These are phyloP conservation scores for Elaeidobius kamerunicus DNA, from an alignment of 2,888 invertebrate species.

Conservation along the genomic window DNA sequence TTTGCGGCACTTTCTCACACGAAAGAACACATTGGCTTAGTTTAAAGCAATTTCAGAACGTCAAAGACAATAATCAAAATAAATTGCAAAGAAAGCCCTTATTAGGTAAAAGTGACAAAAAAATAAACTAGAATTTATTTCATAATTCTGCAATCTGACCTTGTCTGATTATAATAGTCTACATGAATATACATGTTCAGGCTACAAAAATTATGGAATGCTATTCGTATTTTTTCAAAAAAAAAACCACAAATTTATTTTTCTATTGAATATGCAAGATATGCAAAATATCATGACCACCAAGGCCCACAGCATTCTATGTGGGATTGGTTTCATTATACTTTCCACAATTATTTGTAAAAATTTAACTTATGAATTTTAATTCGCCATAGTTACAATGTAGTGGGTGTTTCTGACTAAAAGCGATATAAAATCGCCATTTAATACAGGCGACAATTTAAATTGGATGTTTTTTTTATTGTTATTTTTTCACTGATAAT, in stretches of 20 bases:
- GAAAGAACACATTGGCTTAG: slow-evolving; percentile 17
- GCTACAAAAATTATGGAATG: too few relatives aligned
- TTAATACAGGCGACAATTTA: too few relatives aligned
- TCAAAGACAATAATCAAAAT: too few relatives aligned
- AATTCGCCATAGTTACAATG: slow-evolving; percentile 1
- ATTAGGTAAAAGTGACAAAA: too few relatives aligned
- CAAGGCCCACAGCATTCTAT: slow-evolving; percentile 29
- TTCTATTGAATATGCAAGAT: slow-evolving; percentile 15
- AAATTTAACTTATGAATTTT: slow-evolving; percentile 21
- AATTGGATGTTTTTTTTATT: too few relatives aligned
- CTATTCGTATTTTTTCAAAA: neutral
- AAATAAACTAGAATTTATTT: too few relatives aligned
- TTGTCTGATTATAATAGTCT: too few relatives aligned
- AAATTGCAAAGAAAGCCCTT: too few relatives aligned
- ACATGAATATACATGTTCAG: too few relatives aligned
- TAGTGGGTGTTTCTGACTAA: slow-evolving; percentile 1
- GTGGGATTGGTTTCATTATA: slow-evolving; percentile 23
- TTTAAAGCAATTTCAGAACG: slow-evolving; percentile 8
- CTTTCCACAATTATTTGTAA: slow-evolving; percentile 13
- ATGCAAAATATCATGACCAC: slow-evolving; percentile 13
- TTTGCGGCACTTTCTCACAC: slow-evolving; percentile 11
- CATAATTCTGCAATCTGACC: too few relatives aligned
- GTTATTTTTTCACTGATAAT: too few relatives aligned
- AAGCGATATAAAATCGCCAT: too few relatives aligned
- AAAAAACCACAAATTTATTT: slow-evolving; percentile 1